phyloP scores from a whole-genome alignment of 2,113 vertebrate species.

The Trogon surrucura region DNA sequence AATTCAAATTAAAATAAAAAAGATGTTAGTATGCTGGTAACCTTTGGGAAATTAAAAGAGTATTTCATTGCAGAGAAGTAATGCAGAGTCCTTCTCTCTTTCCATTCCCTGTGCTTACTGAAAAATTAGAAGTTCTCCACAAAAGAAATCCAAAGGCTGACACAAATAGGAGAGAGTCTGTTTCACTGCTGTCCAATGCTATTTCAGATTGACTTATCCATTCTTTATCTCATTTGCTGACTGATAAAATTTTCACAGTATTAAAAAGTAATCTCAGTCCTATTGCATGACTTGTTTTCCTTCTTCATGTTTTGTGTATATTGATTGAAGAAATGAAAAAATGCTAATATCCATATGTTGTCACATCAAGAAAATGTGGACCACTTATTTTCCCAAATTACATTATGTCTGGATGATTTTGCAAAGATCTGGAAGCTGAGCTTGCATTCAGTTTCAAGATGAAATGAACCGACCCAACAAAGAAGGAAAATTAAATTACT shows the following conservation, averaged over 20 bases:
- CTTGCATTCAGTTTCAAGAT: constrained; percentile 31
- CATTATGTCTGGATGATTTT: constrained; percentile 46
- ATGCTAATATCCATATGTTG: constrained; percentile 18
- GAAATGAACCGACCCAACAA: constrained; percentile 38
- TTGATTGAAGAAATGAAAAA: constrained; percentile 36
- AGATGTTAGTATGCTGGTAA: background rate
- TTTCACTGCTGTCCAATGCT: background rate
- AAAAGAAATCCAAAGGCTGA: constrained; percentile 7
- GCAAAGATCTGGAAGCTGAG: constrained; percentile 8
- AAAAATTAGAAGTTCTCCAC: background rate
- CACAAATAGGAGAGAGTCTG: background rate
- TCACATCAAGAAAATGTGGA: constrained; percentile 14
- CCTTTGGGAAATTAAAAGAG: constrained; percentile 58
- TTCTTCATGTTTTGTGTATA: background rate
- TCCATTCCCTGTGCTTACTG: background rate
- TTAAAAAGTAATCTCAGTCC: constrained; percentile 9
- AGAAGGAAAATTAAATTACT: constrained; percentile 37
- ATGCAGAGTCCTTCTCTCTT: background rate
- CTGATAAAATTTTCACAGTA: constrained; percentile 22
- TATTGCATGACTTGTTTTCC: constrained; percentile 17
- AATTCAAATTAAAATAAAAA: constrained; percentile 53
- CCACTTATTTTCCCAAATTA: constrained; percentile 44
- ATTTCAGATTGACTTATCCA: constrained; percentile 43
- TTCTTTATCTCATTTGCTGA: constrained; percentile 41
- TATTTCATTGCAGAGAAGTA: background rate